Evolutionary conservation across 2,888 invertebrate species (phyloP).

Genomic region (Lathronympha strigana): DNA sequence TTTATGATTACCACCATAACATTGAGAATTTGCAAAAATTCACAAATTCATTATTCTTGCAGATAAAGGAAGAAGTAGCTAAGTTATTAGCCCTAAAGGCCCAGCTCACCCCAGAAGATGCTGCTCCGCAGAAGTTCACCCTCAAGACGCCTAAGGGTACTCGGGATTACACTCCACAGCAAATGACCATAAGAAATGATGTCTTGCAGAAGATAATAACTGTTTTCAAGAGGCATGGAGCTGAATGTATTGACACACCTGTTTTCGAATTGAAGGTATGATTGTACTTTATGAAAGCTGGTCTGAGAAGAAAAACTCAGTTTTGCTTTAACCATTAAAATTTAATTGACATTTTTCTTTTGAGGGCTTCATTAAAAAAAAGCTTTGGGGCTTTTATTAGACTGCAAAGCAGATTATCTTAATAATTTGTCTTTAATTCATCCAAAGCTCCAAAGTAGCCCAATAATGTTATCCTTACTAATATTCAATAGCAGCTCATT

Average conservation of each 20-base stretch:
- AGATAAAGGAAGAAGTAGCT: constrained; percentile 94
- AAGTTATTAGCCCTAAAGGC: constrained; percentile 92
- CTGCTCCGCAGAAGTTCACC: constrained; percentile 89
- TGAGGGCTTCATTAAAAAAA: too few relatives aligned
- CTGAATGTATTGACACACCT: constrained; percentile 99
- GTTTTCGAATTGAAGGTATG: constrained; percentile 97
- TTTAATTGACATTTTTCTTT: too few relatives aligned
- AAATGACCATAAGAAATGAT: constrained; percentile 95
- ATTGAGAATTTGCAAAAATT: background rate
- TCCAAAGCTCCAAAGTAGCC: too few relatives aligned
- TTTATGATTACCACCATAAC: too few relatives aligned
- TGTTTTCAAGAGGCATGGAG: constrained; percentile 98
- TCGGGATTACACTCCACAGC: constrained; percentile 96
- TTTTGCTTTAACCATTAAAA: too few relatives aligned
- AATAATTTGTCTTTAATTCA: too few relatives aligned
- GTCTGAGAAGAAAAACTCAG: background rate
- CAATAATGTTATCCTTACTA: too few relatives aligned
- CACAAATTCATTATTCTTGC: constrained; percentile 48
- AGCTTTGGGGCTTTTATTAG: too few relatives aligned
- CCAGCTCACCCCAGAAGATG: constrained; percentile 85
- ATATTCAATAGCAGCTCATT: too few relatives aligned
- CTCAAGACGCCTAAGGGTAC: constrained; percentile 98
- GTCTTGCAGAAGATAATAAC: constrained; percentile 93
- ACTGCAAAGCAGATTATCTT: too few relatives aligned
- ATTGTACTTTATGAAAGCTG: constrained; percentile 42